Evolutionary conservation across 2,113 vertebrate genomes (phyloP).

Genomic region (Xiphophorus couchianus): DNA sequence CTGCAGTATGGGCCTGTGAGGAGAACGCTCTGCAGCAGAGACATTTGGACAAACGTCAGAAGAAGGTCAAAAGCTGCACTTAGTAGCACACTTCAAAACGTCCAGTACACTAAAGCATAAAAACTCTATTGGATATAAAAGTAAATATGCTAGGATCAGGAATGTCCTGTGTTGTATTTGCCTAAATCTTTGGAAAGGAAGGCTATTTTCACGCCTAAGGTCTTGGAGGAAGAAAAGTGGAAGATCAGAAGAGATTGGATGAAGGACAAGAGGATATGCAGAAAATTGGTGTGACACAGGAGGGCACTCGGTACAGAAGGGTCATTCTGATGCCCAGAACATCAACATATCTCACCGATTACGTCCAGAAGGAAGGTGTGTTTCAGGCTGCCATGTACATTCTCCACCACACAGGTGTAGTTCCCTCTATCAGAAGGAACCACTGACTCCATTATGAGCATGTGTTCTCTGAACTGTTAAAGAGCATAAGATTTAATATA

Average conservation of each 20-base stretch:
- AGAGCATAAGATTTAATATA: background rate
- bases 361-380: slow-evolving; percentile 94
- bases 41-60: background rate
- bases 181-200: too few species aligned
- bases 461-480: slow-evolving; percentile 86
- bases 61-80: background rate
- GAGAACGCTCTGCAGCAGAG: slow-evolving; percentile 80
- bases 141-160: too few species aligned
- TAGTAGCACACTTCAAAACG: background rate
- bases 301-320: too few species aligned
- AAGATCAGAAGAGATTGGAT: too few species aligned
- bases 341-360: slow-evolving; percentile 82
- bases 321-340: background rate
- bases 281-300: too few species aligned
- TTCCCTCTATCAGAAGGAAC: slow-evolving; percentile 92
- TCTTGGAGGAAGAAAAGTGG: too few species aligned
- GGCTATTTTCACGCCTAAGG: too few species aligned
- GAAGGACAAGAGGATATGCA: too few species aligned
- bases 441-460: slow-evolving; percentile 92
- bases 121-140: too few species aligned
- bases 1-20: slow-evolving; percentile 90
- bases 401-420: slow-evolving; percentile 94
- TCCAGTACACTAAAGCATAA: too few species aligned
- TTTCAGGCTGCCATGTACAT: slow-evolving; percentile 87
- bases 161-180: too few species aligned